phyloP scores from a whole-genome alignment of 2,113 vertebrate genomes.

The Apteryx owenii region DNA sequence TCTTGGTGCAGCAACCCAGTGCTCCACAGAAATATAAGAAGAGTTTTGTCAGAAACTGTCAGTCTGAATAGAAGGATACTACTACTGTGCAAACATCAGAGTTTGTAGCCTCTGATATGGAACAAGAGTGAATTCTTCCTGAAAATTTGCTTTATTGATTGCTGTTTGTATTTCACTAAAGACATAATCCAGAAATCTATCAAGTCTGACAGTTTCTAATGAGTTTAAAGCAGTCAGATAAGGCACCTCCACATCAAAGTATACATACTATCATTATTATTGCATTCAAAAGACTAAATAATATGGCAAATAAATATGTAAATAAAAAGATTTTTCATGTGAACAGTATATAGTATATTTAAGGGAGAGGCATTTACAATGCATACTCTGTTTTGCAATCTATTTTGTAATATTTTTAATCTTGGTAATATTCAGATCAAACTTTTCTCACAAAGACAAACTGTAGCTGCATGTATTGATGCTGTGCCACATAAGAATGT shows the following conservation, averaged over 20 bases:
- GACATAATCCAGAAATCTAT: background rate
- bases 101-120: background rate
- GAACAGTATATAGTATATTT: background rate
- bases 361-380: background rate
- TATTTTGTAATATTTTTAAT: background rate
- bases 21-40: background rate
- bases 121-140: background rate
- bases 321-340: background rate
- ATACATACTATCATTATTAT: background rate
- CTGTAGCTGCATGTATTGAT: background rate
- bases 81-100: background rate
- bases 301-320: background rate
- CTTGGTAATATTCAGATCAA: background rate
- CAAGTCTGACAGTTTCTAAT: background rate
- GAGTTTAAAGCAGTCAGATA: background rate
- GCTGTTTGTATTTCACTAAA: background rate
- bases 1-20: background rate
- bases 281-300: background rate
- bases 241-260: background rate
- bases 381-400: background rate
- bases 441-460: accelerated
- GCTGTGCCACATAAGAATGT: too few relatives aligned
- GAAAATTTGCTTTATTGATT: background rate
- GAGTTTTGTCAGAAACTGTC: background rate
- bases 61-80: background rate